These are phyloP conservation scores for Globia sparganii DNA, from an alignment of 2,888 invertebrate genomes.

Conservation along the genomic window DNA sequence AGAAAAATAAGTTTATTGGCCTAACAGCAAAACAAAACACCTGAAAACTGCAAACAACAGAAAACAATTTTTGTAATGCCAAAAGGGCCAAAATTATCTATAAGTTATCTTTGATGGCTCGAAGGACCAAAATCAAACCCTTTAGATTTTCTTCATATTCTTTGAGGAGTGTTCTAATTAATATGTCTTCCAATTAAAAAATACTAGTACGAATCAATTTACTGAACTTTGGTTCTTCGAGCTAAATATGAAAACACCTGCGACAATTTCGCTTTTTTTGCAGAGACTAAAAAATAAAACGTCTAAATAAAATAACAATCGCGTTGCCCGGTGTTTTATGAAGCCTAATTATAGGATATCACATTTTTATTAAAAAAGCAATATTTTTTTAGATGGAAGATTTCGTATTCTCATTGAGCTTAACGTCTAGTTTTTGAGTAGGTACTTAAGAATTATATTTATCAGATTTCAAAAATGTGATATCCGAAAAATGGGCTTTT, in stretches of 20 bases:
- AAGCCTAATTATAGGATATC: not conserved
- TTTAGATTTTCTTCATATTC: not conserved
- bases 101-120: not conserved
- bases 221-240: constrained; percentile 1
- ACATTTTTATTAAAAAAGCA: not conserved
- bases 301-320: not conserved
- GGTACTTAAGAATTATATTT: no score
- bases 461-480: no score
- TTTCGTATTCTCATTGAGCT: not conserved
- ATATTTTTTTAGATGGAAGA: not conserved
- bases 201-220: not conserved
- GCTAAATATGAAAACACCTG: not conserved
- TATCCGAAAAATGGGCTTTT: no score
- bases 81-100: no score
- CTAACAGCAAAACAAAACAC: no score
- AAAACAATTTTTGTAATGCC: no score
- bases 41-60: no score
- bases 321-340: not conserved
- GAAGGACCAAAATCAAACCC: not conserved
- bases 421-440: not conserved
- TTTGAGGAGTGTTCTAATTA: not conserved
- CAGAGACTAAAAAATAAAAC: not conserved
- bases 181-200: not conserved
- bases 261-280: not conserved
- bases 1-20: no score